Conservation (phyloP, 2,113 vertebrate genomes). For the Drymodes brunneopygia region DNA sequence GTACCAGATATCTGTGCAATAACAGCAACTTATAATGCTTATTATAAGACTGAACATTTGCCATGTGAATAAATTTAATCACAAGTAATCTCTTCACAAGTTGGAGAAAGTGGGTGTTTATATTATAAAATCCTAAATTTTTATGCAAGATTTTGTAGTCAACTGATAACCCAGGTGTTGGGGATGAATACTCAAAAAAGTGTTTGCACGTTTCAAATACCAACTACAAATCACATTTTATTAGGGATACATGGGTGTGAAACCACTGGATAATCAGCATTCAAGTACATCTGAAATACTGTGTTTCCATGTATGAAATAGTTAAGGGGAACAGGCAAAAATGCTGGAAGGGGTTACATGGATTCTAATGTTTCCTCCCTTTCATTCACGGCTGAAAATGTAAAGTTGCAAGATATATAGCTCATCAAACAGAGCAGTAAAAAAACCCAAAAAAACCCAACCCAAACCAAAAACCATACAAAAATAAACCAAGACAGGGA, state of each 20-base stretch:
- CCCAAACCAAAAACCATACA: background rate
- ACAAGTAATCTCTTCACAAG: background rate
- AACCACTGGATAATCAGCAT: background rate
- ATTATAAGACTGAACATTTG: background rate
- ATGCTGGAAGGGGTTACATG: background rate
- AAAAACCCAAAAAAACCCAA: background rate
- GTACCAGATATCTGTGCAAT: background rate
- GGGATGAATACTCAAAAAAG: background rate
- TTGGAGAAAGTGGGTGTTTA: background rate
- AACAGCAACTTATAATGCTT: background rate
- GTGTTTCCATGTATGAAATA: background rate
- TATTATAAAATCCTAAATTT: background rate
- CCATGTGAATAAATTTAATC: background rate
- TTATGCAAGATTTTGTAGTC: background rate
- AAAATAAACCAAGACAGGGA: background rate
- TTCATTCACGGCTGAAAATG: background rate
- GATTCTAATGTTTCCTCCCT: background rate
- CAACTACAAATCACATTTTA: background rate
- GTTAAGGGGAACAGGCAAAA: background rate
- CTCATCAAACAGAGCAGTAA: background rate
- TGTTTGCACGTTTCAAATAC: background rate
- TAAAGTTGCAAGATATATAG: background rate
- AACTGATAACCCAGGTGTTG: background rate
- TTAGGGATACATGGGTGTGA: accelerated
- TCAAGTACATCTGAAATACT: background rate